Percentiles rank a stretch among this genome's conserved stretches.
These are phyloP conservation scores for Ptyas mucosa DNA, from an alignment of 2,113 vertebrate genomes.

Conservation along the genomic window DNA sequence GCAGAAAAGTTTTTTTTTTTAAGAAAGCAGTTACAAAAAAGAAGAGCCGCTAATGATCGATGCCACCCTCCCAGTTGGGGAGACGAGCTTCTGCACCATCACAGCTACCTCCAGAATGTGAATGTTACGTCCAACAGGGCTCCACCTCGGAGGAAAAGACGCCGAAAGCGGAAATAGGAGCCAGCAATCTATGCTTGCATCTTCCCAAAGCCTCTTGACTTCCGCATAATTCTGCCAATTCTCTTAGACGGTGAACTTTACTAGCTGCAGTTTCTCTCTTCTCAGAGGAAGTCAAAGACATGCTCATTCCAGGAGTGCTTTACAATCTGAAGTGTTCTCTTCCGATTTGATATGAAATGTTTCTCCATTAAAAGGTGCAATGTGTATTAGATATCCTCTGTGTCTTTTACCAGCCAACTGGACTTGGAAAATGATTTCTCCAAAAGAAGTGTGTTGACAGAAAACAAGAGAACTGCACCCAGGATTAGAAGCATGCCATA, in stretches of 20 bases:
- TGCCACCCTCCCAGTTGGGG: neutral
- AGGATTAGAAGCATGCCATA: neutral
- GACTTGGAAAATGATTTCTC: neutral
- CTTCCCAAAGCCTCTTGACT: neutral
- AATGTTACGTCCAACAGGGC: neutral
- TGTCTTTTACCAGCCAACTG: neutral
- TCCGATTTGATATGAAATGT: neutral
- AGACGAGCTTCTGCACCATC: neutral
- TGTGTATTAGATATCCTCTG: neutral
- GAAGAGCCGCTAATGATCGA: too few relatives aligned
- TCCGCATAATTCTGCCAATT: neutral
- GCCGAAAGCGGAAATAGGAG: too few relatives aligned
- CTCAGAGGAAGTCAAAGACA: neutral
- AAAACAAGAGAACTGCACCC: neutral
- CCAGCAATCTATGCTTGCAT: neutral
- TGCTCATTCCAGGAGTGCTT: neutral
- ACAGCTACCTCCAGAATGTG: neutral
- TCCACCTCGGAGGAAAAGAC: too few relatives aligned
- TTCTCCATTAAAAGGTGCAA: neutral
- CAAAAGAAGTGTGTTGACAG: neutral
- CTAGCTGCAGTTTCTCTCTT: neutral
- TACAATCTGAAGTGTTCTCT: neutral
- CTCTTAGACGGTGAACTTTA: neutral
- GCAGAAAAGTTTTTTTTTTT: neutral
- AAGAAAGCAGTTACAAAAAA: neutral